Evolutionary conservation across 1,140 invertebrate genomes (phyloP).

Genomic region (Bombus superbus): DNA sequence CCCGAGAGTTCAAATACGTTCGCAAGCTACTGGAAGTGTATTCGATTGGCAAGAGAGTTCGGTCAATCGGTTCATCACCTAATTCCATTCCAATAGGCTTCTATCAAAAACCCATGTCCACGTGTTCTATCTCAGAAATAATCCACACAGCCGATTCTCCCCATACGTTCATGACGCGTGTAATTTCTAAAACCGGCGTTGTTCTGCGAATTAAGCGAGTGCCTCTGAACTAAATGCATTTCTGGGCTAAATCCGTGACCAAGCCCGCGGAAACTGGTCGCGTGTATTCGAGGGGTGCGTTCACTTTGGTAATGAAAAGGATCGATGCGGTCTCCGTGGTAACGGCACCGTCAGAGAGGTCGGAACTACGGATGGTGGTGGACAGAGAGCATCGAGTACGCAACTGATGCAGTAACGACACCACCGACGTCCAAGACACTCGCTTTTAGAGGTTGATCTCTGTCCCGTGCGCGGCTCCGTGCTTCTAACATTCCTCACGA

Average conservation of each 20-base stretch:
- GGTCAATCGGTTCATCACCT: not conserved
- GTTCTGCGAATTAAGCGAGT: not conserved
- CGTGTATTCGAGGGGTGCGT: constrained; percentile 14
- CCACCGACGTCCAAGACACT: constrained; percentile 22
- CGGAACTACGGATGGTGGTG: constrained; percentile 63
- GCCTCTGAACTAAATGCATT: not conserved
- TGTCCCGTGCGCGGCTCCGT: constrained; percentile 21
- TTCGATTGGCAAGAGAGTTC: not conserved
- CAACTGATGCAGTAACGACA: constrained; percentile 60
- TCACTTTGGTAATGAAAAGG: constrained; percentile 46
- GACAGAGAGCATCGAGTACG: constrained; percentile 19
- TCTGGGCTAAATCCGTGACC: not conserved
- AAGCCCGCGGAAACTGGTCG: not conserved
- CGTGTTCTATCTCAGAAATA: not conserved
- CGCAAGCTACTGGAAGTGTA: not conserved
- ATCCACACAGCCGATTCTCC: not conserved
- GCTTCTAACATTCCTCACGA: constrained; percentile 22
- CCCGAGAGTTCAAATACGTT: too few species aligned
- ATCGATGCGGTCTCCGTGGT: constrained; percentile 64
- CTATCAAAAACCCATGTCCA: not conserved
- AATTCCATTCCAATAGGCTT: not conserved
- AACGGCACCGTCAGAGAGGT: constrained; percentile 65
- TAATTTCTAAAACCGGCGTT: not conserved
- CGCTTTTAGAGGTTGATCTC: constrained; percentile 7
- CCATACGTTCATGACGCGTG: not conserved